Evolutionary conservation across 2,797 vertebrate genomes (phyloP).

Genomic region (Manis javanica): DNA sequence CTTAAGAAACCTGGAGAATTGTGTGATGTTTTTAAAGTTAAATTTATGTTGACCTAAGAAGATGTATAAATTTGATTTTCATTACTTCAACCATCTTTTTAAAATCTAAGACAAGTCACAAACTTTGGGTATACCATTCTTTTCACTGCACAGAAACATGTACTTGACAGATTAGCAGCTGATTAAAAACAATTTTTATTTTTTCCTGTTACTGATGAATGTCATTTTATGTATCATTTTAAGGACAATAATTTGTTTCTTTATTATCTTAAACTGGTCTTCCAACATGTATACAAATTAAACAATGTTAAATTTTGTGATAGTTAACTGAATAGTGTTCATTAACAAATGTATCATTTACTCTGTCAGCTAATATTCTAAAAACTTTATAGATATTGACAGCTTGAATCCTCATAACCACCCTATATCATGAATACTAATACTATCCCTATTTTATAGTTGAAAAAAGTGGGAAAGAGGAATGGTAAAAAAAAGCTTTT

Average conservation of each 20-base stretch:
- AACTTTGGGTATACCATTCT: neutral
- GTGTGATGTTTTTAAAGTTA: neutral
- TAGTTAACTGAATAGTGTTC: neutral
- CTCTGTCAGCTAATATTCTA: neutral
- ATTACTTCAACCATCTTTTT: neutral
- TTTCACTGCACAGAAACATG: neutral
- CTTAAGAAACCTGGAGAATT: neutral
- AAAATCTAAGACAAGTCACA: neutral
- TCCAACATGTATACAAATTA: neutral
- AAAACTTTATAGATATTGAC: neutral
- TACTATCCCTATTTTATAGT: neutral
- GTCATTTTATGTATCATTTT: conserved; percentile 13
- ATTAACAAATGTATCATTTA: neutral
- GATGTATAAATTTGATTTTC: neutral
- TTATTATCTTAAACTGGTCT: neutral
- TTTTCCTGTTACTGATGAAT: neutral
- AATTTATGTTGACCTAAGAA: neutral
- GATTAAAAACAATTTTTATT: neutral
- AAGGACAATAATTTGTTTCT: neutral
- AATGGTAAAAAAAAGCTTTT: neutral
- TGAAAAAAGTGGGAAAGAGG: neutral
- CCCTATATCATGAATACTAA: neutral
- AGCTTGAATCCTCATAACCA: neutral
- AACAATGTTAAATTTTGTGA: neutral
- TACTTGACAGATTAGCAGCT: neutral